Evolutionary conservation across 2,888 invertebrate genomes (phyloP).

Genomic region (Erannis defoliaria): DNA sequence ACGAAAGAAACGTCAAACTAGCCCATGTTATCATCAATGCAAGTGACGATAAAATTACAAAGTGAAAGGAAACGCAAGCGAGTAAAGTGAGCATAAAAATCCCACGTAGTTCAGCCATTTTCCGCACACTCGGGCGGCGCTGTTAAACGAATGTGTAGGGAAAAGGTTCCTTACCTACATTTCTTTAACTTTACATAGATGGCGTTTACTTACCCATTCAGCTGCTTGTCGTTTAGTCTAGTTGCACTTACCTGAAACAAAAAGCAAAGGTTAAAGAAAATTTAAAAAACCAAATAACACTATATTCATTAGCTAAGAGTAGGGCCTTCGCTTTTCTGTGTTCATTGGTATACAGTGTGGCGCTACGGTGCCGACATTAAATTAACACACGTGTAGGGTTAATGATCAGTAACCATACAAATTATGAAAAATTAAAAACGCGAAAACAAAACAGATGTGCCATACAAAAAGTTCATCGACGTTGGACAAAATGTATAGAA

Average conservation of each 20-base stretch:
- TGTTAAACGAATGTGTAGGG: background rate
- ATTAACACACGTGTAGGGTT: too few species aligned
- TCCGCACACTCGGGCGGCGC: conserved; percentile 4
- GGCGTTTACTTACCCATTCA: background rate
- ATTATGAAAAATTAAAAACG: too few species aligned
- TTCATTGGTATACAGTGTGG: too few species aligned
- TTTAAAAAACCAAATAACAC: too few species aligned
- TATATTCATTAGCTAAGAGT: too few species aligned
- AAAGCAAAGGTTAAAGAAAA: background rate
- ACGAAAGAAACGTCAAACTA: background rate
- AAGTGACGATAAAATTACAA: conserved; percentile 3
- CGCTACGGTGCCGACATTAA: too few species aligned
- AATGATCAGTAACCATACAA: too few species aligned
- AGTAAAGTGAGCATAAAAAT: conserved; percentile 8
- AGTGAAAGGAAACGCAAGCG: conserved; percentile 19
- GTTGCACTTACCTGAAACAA: conserved; percentile 3
- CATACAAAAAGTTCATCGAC: too few species aligned
- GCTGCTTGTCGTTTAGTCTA: background rate
- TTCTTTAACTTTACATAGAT: background rate
- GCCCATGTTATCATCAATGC: background rate
- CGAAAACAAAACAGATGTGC: too few species aligned
- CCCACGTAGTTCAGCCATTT: conserved; percentile 13
- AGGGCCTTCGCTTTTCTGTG: too few species aligned
- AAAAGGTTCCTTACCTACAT: background rate
- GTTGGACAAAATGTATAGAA: too few species aligned